Evolutionary conservation across 2,113 vertebrate species (phyloP).

Genomic region (Vidua chalybeata): DNA sequence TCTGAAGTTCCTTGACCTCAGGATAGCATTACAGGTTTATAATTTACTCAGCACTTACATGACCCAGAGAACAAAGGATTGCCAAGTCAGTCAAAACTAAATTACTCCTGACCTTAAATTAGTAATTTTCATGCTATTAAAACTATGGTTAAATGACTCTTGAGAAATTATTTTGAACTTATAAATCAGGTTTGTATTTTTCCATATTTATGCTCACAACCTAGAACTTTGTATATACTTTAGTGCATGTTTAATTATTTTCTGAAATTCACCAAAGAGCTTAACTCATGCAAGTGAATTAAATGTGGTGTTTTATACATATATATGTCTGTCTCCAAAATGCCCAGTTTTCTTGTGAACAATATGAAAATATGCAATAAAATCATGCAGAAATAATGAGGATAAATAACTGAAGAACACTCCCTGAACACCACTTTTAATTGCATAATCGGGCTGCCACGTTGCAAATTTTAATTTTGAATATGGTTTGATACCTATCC

Average conservation of each 20-base stretch:
- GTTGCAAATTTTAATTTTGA: not conserved
- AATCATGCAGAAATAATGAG: not conserved
- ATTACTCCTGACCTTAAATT: constrained; percentile 55
- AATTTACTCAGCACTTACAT: constrained; percentile 63
- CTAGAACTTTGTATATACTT: not conserved
- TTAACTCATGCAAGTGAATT: not conserved
- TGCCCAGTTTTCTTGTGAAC: not conserved
- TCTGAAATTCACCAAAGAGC: not conserved
- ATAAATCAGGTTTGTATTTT: not conserved
- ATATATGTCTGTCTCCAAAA: not conserved
- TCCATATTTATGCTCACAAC: not conserved
- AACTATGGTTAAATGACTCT: not conserved
- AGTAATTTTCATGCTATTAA: constrained; percentile 42
- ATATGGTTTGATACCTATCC: not conserved
- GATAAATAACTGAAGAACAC: not conserved
- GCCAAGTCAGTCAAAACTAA: constrained; percentile 44
- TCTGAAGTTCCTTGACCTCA: constrained; percentile 52
- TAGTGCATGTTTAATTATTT: not conserved
- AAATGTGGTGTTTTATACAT: not conserved
- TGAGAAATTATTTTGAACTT: not conserved
- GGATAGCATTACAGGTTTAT: constrained; percentile 64
- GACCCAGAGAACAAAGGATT: constrained; percentile 61
- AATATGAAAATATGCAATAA: not conserved
- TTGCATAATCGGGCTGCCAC: not conserved
- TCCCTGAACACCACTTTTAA: not conserved